Base-by-base conservation (phyloP, 2,797 vertebrate genomes). In the Poecilia wingei region DNA sequence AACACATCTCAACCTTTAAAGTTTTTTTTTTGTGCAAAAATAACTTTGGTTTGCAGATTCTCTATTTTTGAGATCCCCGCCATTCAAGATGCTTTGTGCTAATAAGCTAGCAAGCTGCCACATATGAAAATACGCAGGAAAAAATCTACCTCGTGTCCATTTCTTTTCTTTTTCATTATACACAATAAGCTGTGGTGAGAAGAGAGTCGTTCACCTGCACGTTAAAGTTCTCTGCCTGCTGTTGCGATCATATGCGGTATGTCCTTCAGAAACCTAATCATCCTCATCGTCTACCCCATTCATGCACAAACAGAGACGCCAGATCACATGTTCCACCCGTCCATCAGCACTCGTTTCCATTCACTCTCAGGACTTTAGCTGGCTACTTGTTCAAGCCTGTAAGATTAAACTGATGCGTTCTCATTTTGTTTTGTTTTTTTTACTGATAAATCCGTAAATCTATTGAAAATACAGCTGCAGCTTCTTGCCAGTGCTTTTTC, bases 231-330 rank as follows among this genome's bases (percentile, higher is more conserved):
- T 20, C 61, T 89, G 83, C 89, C 80, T 80, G 82, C 77, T 88
- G 85, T 59, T 89, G 55, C 76, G 28, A 88, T 92, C 83, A 86
- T 89, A 92, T 95, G 96, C 94, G 93, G 94, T 94, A 91, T 66
- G 72, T 61, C 55, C 53, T 87, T 72, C 45, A 18, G 95, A 94
- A 96, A 96, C 94, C 87, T 83, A 93, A 96, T 94, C 92, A 80
- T 71, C 91, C 85, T 79, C 84, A 59, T 79, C 51, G 86, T 89
- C 88, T 86, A 86, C 84, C 81, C 88, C 87, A 92, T 93, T 94
- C 93, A 93, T 85, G 88, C 85, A 75, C 82, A 76, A 82, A 92
- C 85, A 91, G 75, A 88, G 66, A 77, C 79, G 3, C 68, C 20
- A 76, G 90, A 87, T 94, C 91, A 91, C 86, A 87, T 94, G 89